Evolutionary conservation across 2,113 vertebrate genomes (phyloP).

Genomic region (Eulemur macaco): DNA sequence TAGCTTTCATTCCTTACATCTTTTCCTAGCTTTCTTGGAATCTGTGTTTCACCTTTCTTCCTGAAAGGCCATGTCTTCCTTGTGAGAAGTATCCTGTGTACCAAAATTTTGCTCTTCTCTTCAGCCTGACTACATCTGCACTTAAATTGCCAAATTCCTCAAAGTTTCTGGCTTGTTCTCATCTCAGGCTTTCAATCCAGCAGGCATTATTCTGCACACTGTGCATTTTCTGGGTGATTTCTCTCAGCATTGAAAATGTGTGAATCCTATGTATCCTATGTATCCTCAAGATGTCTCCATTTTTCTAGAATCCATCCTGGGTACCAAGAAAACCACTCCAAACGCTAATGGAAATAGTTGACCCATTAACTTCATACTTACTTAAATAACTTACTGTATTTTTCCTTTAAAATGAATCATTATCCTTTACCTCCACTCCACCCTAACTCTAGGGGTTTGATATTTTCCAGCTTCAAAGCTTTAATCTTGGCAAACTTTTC

Average conservation of each 20-base stretch:
- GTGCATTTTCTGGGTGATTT: not conserved
- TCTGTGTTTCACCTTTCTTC: not conserved
- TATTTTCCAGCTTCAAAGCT: not conserved
- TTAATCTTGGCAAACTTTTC: not conserved
- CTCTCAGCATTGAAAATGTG: not conserved
- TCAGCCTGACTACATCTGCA: not conserved
- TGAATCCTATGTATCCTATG: not conserved
- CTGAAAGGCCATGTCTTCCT: not conserved
- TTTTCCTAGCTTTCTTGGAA: not conserved
- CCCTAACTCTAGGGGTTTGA: not conserved
- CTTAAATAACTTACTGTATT: not conserved
- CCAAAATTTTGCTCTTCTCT: not conserved
- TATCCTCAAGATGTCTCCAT: not conserved
- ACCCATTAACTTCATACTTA: not conserved
- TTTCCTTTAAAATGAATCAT: not conserved
- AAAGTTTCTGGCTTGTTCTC: not conserved
- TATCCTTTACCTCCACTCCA: not conserved
- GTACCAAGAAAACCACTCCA: not conserved
- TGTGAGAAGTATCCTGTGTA: not conserved
- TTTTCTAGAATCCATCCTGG: not conserved
- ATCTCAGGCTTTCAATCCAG: not conserved
- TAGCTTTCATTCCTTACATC: not conserved
- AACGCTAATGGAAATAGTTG: slow-evolving; percentile 1
- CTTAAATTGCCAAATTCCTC: slow-evolving; percentile 2
- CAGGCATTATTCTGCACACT: not conserved